phyloP scores from a whole-genome alignment of 2,888 invertebrate genomes.

The Aphidoletes aphidimyza region DNA sequence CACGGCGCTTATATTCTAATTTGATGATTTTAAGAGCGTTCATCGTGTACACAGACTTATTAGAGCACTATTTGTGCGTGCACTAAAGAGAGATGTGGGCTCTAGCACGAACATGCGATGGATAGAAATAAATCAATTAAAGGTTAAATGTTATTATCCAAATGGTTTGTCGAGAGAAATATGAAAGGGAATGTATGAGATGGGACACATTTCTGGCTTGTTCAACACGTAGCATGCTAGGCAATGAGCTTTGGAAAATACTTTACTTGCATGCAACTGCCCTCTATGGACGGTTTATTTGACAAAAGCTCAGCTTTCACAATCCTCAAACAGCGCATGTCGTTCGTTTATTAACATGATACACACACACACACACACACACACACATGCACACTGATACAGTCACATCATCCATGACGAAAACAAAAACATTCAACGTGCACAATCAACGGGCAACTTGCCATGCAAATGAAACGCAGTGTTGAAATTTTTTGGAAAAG shows the following conservation, averaged over 20 bases:
- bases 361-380: neutral
- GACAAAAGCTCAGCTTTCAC: neutral
- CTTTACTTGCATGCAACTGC: neutral
- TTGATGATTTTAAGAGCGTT: no score
- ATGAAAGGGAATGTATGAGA: neutral
- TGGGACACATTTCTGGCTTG: neutral
- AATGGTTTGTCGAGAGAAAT: neutral
- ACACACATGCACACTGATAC: neutral
- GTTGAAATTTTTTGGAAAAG: neutral
- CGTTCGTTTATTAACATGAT: no score
- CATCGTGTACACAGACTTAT: no score
- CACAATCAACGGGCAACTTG: neutral
- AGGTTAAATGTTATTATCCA: conserved; percentile 6
- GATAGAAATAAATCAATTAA: neutral
- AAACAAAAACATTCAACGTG: conserved; percentile 13
- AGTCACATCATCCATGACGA: neutral
- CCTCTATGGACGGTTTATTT: neutral
- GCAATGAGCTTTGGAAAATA: neutral
- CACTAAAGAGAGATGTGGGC: no score
- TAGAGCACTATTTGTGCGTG: no score
- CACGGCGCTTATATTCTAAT: no score
- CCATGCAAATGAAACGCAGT: neutral
- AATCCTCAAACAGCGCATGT: neutral
- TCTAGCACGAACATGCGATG: no score
- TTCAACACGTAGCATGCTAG: no score